These are phyloP conservation scores for Parauchenoglanis ngamensis DNA, from an alignment of 2,797 vertebrate genomes.

Conservation along the genomic window DNA sequence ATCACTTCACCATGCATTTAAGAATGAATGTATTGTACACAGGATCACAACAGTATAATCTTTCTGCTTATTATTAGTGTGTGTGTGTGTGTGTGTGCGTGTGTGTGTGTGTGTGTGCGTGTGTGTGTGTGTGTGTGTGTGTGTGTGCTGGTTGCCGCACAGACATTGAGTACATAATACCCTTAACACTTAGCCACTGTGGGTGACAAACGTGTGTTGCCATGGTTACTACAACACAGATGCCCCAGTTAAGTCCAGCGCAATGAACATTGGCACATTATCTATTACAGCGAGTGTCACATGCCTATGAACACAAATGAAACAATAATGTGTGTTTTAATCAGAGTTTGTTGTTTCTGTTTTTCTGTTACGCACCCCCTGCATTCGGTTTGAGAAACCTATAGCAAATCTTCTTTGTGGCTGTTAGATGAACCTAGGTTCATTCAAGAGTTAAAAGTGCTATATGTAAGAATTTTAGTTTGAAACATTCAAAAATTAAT, in stretches of 20 bases:
- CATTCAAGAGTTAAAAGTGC: background rate
- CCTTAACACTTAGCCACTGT: constrained; percentile 68
- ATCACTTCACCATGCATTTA: background rate
- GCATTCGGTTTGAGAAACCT: background rate
- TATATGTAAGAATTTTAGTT: background rate
- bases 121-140: constrained; percentile 19
- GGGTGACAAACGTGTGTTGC: constrained; percentile 69
- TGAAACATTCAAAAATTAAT: too few relatives aligned
- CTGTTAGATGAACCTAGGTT: background rate
- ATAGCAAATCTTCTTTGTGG: background rate
- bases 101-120: constrained; percentile 18
- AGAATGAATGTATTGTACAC: background rate
- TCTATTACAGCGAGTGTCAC: constrained; percentile 48
- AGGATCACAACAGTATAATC: constrained; percentile 1
- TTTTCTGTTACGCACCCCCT: background rate
- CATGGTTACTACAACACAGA: constrained; percentile 78
- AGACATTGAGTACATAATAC: constrained; percentile 50
- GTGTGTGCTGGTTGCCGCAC: constrained; percentile 32
- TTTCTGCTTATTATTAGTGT: background rate
- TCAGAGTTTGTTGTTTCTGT: background rate
- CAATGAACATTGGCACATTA: constrained; percentile 60
- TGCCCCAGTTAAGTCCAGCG: constrained; percentile 71
- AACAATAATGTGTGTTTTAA: background rate
- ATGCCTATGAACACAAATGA: constrained; percentile 7
- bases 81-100: constrained; percentile 26